Evolutionary conservation across 2,888 invertebrate genomes (phyloP), one percentile per base, ranked within the genome.

Genomic region (Noctua janthina): DNA sequence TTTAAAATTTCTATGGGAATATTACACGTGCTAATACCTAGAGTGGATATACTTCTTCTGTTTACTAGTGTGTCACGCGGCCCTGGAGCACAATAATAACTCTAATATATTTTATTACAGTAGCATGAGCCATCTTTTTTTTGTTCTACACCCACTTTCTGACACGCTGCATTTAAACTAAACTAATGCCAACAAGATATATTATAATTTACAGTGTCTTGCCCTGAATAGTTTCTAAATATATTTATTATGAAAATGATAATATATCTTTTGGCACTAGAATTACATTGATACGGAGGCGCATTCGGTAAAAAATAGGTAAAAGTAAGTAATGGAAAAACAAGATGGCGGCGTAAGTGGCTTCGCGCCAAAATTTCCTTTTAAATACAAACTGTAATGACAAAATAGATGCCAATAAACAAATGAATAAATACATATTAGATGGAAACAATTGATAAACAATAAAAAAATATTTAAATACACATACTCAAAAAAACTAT

Each of bases 31-130:
- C 39, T 39, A 59, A 17, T 17, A 29, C 1, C 35, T 46, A 82
- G 13, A 23, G 11, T 1, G 10, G 8, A 7, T 35, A 51, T 56
- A 35, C 35, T 68, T 76, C 1, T 67, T 59, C 56, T 67, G 56
- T 82, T 83, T 76, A 67, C 56, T 43, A n/a, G 2, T 67, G 13
- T 43, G 46, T 62, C 39, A 62, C 43, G 20, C 67, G 59, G 49
- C 79, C 59, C 79, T 79, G 70, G 39, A 74, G 64, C 56, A 79
- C 68, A 87, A 83, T 76, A 83, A 83, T 79, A 87, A 83, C 79
- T 64, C 4, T 13, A 54, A 62, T 73, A 74, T 83, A 76, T 64
- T 72, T 76, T 73, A 86, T n/a, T 29, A 29, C 66, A 13, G 51
- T 15, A 46, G 11, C 83, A 69, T 15, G 68, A 76, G 78, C 79